phyloP scores from a whole-genome alignment of 2,113 vertebrate genomes.

The Megatriorchis doriae region DNA sequence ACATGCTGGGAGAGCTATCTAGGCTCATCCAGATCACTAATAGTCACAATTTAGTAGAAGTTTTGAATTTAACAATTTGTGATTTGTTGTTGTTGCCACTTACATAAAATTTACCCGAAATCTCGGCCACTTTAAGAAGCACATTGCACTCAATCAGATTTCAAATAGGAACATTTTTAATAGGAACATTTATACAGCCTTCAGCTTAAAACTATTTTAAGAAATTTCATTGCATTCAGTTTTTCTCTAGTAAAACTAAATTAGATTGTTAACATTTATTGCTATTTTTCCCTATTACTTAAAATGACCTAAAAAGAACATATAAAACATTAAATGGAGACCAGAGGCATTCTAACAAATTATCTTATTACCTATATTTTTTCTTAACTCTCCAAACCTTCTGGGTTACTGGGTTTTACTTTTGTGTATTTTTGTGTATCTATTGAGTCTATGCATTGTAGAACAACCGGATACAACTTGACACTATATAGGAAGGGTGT shows the following conservation, averaged over 20 bases:
- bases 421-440: neutral
- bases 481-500: neutral
- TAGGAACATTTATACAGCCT: neutral
- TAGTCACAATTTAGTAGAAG: neutral
- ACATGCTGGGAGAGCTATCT: neutral
- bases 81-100: neutral
- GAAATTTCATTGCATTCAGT: neutral
- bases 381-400: neutral
- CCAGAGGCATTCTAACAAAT: slow-evolving; percentile 9
- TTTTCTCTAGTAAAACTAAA: slow-evolving; percentile 32
- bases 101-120: neutral
- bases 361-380: neutral
- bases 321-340: neutral
- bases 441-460: neutral
- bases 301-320: neutral
- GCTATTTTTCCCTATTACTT: slow-evolving; percentile 25
- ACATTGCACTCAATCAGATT: neutral
- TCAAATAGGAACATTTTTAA: neutral
- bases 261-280: slow-evolving; percentile 44
- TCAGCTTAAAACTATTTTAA: slow-evolving; percentile 19
- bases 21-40: neutral
- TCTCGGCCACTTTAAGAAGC: neutral
- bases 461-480: rapidly evolving
- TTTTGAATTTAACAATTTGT: neutral
- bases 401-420: neutral